Evolutionary conservation across 92 coral and sea anemone species (phyloP).

Genomic region (Phymanthus crucifer): DNA sequence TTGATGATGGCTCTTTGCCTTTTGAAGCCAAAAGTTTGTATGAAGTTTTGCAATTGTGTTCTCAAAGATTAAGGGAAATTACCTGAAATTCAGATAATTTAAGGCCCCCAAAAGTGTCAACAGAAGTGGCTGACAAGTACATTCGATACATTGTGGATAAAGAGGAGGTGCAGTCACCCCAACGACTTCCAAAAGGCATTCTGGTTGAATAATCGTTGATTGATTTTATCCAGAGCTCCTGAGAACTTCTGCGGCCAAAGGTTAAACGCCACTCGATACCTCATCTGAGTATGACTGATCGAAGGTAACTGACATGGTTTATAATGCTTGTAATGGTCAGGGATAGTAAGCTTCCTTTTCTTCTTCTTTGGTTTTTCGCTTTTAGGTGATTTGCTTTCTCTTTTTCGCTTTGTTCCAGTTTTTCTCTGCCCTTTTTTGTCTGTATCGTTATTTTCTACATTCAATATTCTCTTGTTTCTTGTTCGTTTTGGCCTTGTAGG

Average conservation of each 20-base stretch:
- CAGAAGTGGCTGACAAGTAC: background rate
- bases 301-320: constrained; percentile 48
- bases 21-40: no score
- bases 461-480: background rate
- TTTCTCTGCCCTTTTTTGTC: background rate
- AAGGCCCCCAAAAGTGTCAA: no score
- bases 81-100: no score
- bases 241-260: constrained; percentile 62
- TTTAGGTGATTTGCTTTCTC: background rate
- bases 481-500: background rate
- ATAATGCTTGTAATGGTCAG: constrained; percentile 39
- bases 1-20: no score
- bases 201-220: constrained; percentile 62
- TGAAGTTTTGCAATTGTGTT: no score
- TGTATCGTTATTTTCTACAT: background rate
- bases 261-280: constrained; percentile 73
- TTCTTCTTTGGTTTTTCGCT: background rate
- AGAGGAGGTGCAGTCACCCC: background rate
- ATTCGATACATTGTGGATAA: background rate
- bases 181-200: constrained; percentile 59
- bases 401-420: background rate
- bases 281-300: constrained; percentile 39
- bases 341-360: constrained; percentile 23
- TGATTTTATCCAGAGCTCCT: constrained; percentile 73
- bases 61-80: no score